These are phyloP conservation scores for Nebria salina DNA, from an alignment of 2,888 invertebrate species.

Conservation along the genomic window DNA sequence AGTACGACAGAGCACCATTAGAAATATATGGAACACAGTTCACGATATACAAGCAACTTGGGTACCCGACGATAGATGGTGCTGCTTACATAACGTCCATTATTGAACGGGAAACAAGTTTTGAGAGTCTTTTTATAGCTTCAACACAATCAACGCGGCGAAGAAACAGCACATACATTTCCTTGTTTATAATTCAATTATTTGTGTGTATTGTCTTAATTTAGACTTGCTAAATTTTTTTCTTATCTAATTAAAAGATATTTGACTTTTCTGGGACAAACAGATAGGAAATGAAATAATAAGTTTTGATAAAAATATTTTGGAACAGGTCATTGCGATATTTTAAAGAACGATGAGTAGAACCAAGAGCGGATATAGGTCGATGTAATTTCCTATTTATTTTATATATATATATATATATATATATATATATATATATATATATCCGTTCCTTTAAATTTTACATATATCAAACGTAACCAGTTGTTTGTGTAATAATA, in stretches of 20 bases:
- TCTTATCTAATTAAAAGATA: constrained; percentile 9
- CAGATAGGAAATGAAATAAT: background rate
- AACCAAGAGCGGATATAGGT: background rate
- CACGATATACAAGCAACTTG: constrained; percentile 27
- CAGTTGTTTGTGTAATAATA: too few species aligned
- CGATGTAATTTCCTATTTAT: background rate
- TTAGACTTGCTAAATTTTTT: constrained; percentile 23
- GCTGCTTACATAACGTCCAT: constrained; percentile 27
- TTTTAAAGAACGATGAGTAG: background rate
- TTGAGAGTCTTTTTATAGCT: constrained; percentile 16
- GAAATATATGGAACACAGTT: constrained; percentile 28
- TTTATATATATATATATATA: background rate
- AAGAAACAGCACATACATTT: background rate
- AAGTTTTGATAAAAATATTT: background rate
- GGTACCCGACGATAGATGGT: constrained; percentile 38
- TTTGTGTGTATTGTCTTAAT: background rate
- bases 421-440: too few species aligned
- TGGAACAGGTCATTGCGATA: background rate
- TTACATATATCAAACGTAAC: too few species aligned
- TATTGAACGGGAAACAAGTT: constrained; percentile 44
- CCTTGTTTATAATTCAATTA: background rate
- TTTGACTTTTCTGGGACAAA: background rate
- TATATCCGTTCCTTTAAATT: too few species aligned
- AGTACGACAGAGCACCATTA: constrained; percentile 11
- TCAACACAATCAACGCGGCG: background rate